phyloP scores from a whole-genome alignment of 2,888 invertebrate species.

The Pseudolycoriella hygida region DNA sequence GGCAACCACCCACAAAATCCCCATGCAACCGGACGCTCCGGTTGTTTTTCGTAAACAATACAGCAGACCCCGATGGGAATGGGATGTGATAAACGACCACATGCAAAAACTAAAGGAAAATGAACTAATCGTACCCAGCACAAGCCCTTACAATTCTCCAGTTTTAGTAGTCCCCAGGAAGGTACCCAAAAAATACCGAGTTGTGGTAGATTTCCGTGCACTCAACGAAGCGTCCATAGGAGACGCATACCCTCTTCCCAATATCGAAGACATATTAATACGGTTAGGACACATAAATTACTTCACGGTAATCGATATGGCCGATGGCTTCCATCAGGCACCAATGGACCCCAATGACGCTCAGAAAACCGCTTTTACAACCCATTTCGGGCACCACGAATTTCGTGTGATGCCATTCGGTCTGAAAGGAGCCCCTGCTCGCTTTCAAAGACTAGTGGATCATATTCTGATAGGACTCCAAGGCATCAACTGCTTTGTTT shows the following conservation, averaged over 20 bases:
- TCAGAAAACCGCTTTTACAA: constrained; percentile 12
- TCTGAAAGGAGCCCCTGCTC: constrained; percentile 6
- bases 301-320: neutral
- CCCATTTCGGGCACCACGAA: constrained; percentile 8
- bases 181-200: too few species aligned
- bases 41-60: neutral
- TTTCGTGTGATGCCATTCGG: constrained; percentile 8
- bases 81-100: neutral
- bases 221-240: too few species aligned
- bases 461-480: neutral
- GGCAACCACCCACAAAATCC: neutral
- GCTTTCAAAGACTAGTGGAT: constrained; percentile 8
- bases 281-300: constrained; percentile 18
- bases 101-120: neutral
- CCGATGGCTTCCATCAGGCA: neutral
- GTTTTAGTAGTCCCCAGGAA: neutral
- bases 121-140: neutral
- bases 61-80: neutral
- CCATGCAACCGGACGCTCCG: neutral
- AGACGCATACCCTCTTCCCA: too few species aligned
- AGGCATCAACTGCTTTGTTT: constrained; percentile 4
- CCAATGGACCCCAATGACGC: neutral
- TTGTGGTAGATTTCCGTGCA: too few species aligned
- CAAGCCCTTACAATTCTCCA: neutral
- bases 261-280: too few species aligned